phyloP scores from a whole-genome alignment of 2,797 vertebrate genomes.

The Enteromius viviparus region DNA sequence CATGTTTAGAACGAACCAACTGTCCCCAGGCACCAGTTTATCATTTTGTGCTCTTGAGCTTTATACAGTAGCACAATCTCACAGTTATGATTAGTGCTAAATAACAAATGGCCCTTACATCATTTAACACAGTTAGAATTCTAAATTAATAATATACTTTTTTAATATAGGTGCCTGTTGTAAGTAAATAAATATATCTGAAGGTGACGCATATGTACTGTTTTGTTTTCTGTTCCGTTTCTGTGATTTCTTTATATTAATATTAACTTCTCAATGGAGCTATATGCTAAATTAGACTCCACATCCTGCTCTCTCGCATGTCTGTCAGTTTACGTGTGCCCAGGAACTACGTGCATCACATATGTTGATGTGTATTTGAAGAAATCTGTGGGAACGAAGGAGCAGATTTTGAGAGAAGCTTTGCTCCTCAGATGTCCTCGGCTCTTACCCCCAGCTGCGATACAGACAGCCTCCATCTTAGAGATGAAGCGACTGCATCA shows the following conservation, averaged over 20 bases:
- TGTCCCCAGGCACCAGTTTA: slow-evolving; percentile 73
- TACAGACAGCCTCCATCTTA: slow-evolving; percentile 64
- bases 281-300: background rate
- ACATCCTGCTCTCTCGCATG: background rate
- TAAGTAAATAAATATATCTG: slow-evolving; percentile 1
- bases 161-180: background rate
- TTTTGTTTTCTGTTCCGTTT: background rate
- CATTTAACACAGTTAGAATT: slow-evolving; percentile 72
- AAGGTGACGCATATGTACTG: background rate
- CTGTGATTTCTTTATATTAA: slow-evolving; percentile 4
- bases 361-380: slow-evolving; percentile 15
- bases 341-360: background rate
- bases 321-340: slow-evolving; percentile 2
- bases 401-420: slow-evolving; percentile 66
- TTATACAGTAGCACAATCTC: slow-evolving; percentile 34
- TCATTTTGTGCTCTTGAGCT: slow-evolving; percentile 76
- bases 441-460: slow-evolving; percentile 63
- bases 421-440: slow-evolving; percentile 63
- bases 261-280: background rate
- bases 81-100: slow-evolving; percentile 73
- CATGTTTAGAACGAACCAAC: slow-evolving; percentile 64
- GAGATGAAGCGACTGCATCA: slow-evolving; percentile 66
- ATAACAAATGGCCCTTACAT: slow-evolving; percentile 78
- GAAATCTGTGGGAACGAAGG: slow-evolving; percentile 55
- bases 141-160: background rate